Conservation (phyloP, 1,140 invertebrate species). For the Plodia interpunctella region DNA sequence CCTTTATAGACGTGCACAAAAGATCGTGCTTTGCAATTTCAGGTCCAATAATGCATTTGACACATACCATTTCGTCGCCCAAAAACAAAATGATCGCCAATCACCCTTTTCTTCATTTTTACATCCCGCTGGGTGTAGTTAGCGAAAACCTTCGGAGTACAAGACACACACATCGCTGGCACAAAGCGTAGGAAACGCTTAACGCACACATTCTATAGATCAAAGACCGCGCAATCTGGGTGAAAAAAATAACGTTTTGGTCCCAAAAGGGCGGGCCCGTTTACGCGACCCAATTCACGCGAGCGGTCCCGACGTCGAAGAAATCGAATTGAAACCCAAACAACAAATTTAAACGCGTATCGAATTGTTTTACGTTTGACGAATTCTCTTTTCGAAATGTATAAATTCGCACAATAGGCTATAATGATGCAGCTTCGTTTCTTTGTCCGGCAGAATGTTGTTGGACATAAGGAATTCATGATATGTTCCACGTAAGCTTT, state of each 20-base stretch:
- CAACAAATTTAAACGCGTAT: slow-evolving; percentile 75
- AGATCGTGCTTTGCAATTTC: not conserved
- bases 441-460: slow-evolving; percentile 61
- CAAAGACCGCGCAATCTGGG: slow-evolving; percentile 73
- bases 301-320: slow-evolving; percentile 62
- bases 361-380: slow-evolving; percentile 77
- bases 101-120: slow-evolving; percentile 54
- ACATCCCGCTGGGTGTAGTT: slow-evolving; percentile 65
- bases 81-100: slow-evolving; percentile 49
- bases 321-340: slow-evolving; percentile 73
- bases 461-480: slow-evolving; percentile 51
- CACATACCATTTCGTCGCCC: slow-evolving; percentile 16
- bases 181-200: slow-evolving; percentile 71
- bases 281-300: slow-evolving; percentile 75
- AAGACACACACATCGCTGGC: slow-evolving; percentile 54
- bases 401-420: slow-evolving; percentile 71
- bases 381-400: slow-evolving; percentile 73
- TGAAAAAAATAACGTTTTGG: slow-evolving; percentile 74
- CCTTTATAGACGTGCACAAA: not conserved
- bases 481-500: slow-evolving; percentile 38
- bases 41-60: not conserved
- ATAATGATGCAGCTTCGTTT: slow-evolving; percentile 71
- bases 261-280: slow-evolving; percentile 71
- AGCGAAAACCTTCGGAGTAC: slow-evolving; percentile 37
- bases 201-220: slow-evolving; percentile 73